phyloP scores from a whole-genome alignment of 2,888 invertebrate genomes.

The Ennomos erosarius region DNA sequence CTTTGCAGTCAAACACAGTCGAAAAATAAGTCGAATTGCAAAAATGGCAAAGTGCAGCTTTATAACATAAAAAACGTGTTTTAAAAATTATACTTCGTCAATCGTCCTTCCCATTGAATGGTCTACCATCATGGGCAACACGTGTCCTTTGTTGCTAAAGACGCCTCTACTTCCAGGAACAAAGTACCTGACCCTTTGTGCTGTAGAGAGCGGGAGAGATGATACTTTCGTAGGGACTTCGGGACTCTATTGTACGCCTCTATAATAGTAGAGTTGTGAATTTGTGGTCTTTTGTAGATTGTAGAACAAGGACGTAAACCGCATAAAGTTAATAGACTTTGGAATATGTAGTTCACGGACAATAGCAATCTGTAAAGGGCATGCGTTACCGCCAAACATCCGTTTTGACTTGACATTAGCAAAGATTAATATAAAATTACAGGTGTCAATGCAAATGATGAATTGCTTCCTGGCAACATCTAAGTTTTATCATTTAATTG shows the following conservation, averaged over 20 bases:
- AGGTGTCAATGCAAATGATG: constrained; percentile 14
- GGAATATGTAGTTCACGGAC: constrained; percentile 16
- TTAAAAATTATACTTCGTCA: background rate
- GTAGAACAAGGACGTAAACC: constrained; percentile 13
- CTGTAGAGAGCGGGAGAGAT: constrained; percentile 21
- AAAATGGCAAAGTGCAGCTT: too few species aligned
- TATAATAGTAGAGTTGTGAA: constrained; percentile 13
- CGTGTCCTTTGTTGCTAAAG: constrained; percentile 15
- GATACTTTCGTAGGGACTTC: constrained; percentile 30
- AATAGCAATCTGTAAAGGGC: constrained; percentile 14
- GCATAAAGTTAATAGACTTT: constrained; percentile 10
- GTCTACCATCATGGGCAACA: constrained; percentile 23
- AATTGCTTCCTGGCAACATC: constrained; percentile 15
- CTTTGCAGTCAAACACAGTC: too few species aligned
- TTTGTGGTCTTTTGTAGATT: constrained; percentile 8
- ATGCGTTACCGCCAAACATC: constrained; percentile 7
- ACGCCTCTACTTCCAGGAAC: constrained; percentile 36
- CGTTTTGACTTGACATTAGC: constrained; percentile 6
- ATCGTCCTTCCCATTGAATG: constrained; percentile 7
- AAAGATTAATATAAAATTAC: background rate
- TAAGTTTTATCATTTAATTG: too few species aligned
- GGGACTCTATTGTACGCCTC: constrained; percentile 21
- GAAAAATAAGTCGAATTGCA: too few species aligned
- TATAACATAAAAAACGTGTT: too few species aligned
- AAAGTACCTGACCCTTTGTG: constrained; percentile 33